These are phyloP conservation scores for Achroia grisella DNA, from an alignment of 1,140 invertebrate species.

Conservation along the genomic window DNA sequence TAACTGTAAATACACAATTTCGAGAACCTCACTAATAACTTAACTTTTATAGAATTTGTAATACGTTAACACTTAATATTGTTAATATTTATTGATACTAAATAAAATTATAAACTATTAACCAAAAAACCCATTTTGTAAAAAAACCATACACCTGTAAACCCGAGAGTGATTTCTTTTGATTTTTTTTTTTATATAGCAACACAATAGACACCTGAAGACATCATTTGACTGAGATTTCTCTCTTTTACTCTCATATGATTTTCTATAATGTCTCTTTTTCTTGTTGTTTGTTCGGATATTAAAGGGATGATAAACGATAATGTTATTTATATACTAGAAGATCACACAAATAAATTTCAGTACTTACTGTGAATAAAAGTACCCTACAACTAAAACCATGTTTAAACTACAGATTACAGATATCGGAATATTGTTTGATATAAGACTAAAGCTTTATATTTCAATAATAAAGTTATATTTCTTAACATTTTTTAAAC, in stretches of 20 bases:
- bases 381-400: too few relatives aligned
- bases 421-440: too few relatives aligned
- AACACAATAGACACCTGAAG: constrained; percentile 9
- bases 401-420: too few relatives aligned
- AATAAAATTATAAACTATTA: constrained; percentile 58
- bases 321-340: too few relatives aligned
- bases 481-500: too few relatives aligned
- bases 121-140: constrained; percentile 57
- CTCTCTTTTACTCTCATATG: background rate
- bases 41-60: constrained; percentile 33
- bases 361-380: too few relatives aligned
- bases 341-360: too few relatives aligned
- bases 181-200: constrained; percentile 12
- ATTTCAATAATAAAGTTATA: too few relatives aligned
- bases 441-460: too few relatives aligned
- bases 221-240: constrained; percentile 8
- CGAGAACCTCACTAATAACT: constrained; percentile 40
- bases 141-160: constrained; percentile 32
- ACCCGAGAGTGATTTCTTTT: constrained; percentile 19
- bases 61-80: constrained; percentile 38
- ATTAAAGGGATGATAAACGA: background rate
- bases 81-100: constrained; percentile 34
- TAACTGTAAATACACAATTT: constrained; percentile 72
- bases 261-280: background rate
- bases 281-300: background rate